Base-by-base conservation (phyloP, 2,888 invertebrate genomes). In the Stenurella melanura region DNA sequence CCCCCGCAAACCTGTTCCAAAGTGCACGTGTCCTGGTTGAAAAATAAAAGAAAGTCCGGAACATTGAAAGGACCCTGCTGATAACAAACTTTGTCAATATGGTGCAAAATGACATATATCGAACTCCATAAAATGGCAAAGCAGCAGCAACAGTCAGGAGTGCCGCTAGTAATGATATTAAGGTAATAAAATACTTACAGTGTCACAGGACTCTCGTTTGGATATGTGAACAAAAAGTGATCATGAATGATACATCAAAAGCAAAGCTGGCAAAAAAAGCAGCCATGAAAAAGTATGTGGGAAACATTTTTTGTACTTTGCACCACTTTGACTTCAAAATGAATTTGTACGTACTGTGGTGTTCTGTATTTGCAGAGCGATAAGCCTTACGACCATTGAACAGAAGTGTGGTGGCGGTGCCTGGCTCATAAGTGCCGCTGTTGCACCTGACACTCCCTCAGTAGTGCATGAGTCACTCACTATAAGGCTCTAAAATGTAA, bases 1-100 rank as follows among this genome's bases (percentile, higher is more conserved):
- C 97, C 96, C 50, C 98, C 97, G 89, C 98, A 98, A 82, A 98
- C 96, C 90, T 97, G 97, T 86, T 99, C 98, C 84, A 99, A 90
- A 0, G 96, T 95, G 86, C 96, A 97, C 77, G 94, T 94, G 85
- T 97, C 97, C 92, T 94, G 87, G 54, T 84, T 78, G 60, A 74
- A 74, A 74, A 67, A 61, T 19, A 74, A 70, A 56, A 77, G 74
- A 67, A 77, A 76, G 38, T 76, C 76, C 69, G 76, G 76, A 18
- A 76, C 73, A 64, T 76, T 76, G 69, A n/a, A 76, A 42, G 76
- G 76, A 26, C 50, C 77, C 77, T 77, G 73, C 56, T 18, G 54
- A 64, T 50, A 57, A 75, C 18, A 75, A 57, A 61, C 61, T 38
- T 4, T 9, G 21, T 73, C 56, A 64, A 54, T 42, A 12, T 57